phyloP scores from a whole-genome alignment of 2,888 invertebrate genomes.

The Cephus nigrinus region DNA sequence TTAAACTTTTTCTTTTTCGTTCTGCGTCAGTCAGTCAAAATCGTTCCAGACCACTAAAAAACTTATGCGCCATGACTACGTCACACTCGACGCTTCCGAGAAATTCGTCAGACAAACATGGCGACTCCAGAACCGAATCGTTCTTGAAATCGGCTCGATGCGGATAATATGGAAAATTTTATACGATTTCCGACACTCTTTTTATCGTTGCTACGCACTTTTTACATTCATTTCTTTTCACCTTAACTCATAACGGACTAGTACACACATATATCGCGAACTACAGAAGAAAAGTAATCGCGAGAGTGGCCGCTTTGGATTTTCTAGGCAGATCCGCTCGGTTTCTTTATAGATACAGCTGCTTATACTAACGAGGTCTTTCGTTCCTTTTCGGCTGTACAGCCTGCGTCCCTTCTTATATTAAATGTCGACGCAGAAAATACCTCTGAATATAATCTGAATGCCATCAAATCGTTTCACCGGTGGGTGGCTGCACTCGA shows the following conservation, averaged over 20 bases:
- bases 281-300: not conserved
- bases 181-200: not conserved
- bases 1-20: not conserved
- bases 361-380: constrained; percentile 3
- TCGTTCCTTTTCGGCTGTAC: not conserved
- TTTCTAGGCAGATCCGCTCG: not conserved
- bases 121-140: not conserved
- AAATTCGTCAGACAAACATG: not conserved
- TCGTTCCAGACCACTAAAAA: not conserved
- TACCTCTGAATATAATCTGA: constrained; percentile 49
- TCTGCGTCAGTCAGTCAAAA: not conserved
- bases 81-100: not conserved
- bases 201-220: not conserved
- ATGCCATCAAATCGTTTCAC: constrained; percentile 44
- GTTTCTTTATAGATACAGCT: constrained; percentile 3
- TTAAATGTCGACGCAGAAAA: not conserved
- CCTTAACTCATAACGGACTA: not conserved
- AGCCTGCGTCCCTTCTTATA: not conserved
- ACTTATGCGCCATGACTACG: not conserved
- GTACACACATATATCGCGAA: not conserved
- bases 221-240: not conserved
- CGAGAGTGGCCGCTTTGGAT: not conserved
- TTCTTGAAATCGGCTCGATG: not conserved
- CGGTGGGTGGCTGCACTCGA: constrained; percentile 57
- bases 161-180: not conserved